Conservation (phyloP, 2,113 vertebrate genomes). For the Tachuris rubrigastra region DNA sequence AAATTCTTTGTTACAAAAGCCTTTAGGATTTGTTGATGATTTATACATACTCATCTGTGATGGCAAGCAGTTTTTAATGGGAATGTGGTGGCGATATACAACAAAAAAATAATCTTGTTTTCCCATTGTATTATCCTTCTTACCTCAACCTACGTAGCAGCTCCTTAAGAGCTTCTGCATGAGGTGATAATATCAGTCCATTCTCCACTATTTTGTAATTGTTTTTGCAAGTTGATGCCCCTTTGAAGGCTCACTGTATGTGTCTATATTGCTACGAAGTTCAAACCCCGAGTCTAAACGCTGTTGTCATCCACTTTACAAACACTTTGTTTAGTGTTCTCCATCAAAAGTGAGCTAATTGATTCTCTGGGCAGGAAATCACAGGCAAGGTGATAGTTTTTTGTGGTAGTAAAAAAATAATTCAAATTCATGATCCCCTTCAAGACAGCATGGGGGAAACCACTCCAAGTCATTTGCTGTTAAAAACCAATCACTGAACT, state of each 20-base stretch:
- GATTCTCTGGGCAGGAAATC: neutral
- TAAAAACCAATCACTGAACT: neutral
- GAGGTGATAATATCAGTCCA: neutral
- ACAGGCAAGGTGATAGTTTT: neutral
- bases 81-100: rapidly evolving
- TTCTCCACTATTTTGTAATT: neutral
- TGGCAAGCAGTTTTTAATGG: neutral
- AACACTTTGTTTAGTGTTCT: neutral
- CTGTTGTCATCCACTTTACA: neutral
- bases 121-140: neutral
- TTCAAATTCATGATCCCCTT: neutral
- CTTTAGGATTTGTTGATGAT: neutral
- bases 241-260: neutral
- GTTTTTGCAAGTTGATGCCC: neutral
- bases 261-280: neutral
- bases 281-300: neutral
- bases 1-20: neutral
- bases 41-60: neutral
- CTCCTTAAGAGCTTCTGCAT: neutral
- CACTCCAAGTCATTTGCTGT: neutral
- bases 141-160: rapidly evolving
- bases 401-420: neutral
- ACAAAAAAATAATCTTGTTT: neutral
- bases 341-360: neutral
- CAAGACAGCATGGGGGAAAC: neutral